Evolutionary conservation across 1,140 invertebrate species (phyloP).

Genomic region (Drosophila ogumai): DNA sequence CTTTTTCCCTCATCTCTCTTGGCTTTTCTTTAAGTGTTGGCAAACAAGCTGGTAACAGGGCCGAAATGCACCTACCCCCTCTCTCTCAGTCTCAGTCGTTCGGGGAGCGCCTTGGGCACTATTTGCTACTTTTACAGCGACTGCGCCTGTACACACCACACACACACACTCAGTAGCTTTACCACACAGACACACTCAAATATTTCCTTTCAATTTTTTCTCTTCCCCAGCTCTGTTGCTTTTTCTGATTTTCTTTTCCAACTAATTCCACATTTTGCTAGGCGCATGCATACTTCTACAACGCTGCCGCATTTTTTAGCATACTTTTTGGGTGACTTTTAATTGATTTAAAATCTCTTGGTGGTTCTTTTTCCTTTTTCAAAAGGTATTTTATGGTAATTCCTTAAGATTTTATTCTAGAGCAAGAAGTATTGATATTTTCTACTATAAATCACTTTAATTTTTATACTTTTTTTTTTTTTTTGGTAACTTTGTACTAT

Average conservation of each 20-base stretch:
- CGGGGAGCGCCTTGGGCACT: conserved; percentile 56
- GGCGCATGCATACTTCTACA: conserved; percentile 36
- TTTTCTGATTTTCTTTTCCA: conserved; percentile 65
- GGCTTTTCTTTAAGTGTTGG: conserved; percentile 69
- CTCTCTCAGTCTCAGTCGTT: not conserved
- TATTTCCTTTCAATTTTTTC: conserved; percentile 68
- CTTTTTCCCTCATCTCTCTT: not conserved
- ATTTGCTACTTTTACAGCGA: conserved; percentile 79
- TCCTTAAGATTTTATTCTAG: not conserved
- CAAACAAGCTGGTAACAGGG: conserved; percentile 72
- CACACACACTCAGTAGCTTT: not conserved
- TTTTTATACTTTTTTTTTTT: not conserved
- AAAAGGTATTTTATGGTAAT: not conserved
- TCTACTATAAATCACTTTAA: not conserved
- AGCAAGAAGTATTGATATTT: not conserved
- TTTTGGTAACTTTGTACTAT: too few relatives aligned
- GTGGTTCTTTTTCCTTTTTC: not conserved
- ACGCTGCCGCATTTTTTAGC: not conserved
- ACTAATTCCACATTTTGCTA: conserved; percentile 62
- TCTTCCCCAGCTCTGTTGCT: conserved; percentile 25
- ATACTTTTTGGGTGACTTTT: not conserved
- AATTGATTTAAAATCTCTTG: not conserved
- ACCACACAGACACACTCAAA: conserved; percentile 36
- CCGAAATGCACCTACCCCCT: conserved; percentile 4
- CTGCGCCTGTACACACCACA: conserved; percentile 56